These are phyloP conservation scores for Sinelater perroti DNA, from an alignment of 2,888 invertebrate species.

Conservation along the genomic window DNA sequence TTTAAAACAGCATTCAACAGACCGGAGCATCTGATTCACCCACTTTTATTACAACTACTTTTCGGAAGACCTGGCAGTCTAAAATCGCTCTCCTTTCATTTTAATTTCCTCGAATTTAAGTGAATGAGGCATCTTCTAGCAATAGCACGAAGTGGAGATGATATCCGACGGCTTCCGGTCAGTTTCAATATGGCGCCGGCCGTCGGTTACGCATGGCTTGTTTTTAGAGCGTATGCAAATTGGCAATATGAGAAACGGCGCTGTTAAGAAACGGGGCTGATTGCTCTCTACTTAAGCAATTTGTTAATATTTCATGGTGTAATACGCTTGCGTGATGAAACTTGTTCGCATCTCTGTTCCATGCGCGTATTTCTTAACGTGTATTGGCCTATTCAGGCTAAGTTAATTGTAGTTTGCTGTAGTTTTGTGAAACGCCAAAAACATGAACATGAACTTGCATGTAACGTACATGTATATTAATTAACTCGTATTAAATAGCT, in stretches of 20 bases:
- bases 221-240: slow-evolving; percentile 54
- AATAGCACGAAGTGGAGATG: slow-evolving; percentile 28
- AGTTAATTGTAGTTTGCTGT: no score
- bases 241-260: slow-evolving; percentile 42
- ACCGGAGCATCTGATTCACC: no score
- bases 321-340: slow-evolving; percentile 29
- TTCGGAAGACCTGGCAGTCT: no score
- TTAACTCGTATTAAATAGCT: no score
- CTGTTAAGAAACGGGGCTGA: slow-evolving; percentile 45
- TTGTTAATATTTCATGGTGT: slow-evolving; percentile 49
- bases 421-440: no score
- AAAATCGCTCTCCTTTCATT: slow-evolving; percentile 11
- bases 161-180: slow-evolving; percentile 34
- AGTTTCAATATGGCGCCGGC: slow-evolving; percentile 47
- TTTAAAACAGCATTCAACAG: no score
- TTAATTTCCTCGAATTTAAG: slow-evolving; percentile 16
- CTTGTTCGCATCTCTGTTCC: no score
- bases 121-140: slow-evolving; percentile 19
- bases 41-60: no score
- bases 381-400: no score
- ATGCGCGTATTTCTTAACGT: no score
- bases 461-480: no score
- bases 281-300: slow-evolving; percentile 40
- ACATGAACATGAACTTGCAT: no score
- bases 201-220: slow-evolving; percentile 47